Evolutionary conservation across 2,888 invertebrate genomes (phyloP), one percentile per base, ranked within the genome.

Genomic region (Tetragonisca angustula): DNA sequence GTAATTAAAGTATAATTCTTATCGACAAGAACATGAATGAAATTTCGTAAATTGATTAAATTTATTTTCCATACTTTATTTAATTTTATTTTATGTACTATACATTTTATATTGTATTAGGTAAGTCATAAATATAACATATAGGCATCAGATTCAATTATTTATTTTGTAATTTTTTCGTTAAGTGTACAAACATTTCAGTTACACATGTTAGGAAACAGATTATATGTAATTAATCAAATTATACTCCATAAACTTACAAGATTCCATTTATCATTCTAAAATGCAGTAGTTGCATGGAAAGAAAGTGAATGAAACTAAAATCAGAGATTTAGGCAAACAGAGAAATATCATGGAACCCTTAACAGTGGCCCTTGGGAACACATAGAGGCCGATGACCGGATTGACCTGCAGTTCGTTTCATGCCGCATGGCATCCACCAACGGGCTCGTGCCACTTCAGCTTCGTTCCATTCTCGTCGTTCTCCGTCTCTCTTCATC

Each of bases 311-410:
- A 76, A 4, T 6, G 4, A 27, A 43, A 43, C 43, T 19, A 54
- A 54, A 59, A 43, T 21, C 4, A 19, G 32, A 76, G 54, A 52
- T 77, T 68, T 27, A 49, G 19, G 3, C 32, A 13, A 68, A 43
- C 43, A 36, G 71, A 65, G 79, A 85, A 79, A 77, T 68, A 67
- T 54, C 52, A 36, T 59, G 78, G 67, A 82, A 82, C 79, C 79
- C 81, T 83, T 87, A 81, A 79, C 52, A 80, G 79, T 56, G 83
- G 76, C 89, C 91, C 88, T 88, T 87, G 81, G 85, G 85, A 88
- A 88, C 74, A 76, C 65, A 68, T 56, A 80, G 91, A 89, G 93
- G 93, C 93, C 93, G 92, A 92, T 93, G 93, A 93, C 93, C 93
- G 93, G 86, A 89, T 90, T 93, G 92, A 93, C 93, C 92, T 89